A percentile compares a stretch with the other conserved stretches of the same genome.
Conservation (phyloP, 2,797 vertebrate genomes). For the Mus caroli region DNA sequence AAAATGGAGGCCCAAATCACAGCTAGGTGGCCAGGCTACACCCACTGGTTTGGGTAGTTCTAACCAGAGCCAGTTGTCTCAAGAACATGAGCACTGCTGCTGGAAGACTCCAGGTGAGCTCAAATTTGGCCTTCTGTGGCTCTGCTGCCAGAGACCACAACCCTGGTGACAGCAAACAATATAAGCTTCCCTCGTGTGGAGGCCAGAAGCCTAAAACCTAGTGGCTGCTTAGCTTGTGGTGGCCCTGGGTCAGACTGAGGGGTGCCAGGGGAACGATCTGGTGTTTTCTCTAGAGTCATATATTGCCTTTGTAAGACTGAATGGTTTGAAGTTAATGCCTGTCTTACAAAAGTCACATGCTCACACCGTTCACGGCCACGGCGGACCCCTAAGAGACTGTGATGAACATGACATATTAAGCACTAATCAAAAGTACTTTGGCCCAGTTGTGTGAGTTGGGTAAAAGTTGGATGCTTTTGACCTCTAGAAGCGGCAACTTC, state of each 20-base stretch:
- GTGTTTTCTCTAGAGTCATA: background rate
- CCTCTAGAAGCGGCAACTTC: background rate
- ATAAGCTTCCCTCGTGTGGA: background rate
- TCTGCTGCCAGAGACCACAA: background rate
- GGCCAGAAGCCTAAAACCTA: background rate
- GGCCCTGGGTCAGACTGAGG: background rate
- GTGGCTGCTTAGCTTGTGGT: fast-evolving
- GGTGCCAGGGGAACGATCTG: fast-evolving
- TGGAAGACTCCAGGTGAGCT: background rate
- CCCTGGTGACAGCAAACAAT: background rate
- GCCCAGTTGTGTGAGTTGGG: background rate
- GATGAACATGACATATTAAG: background rate
- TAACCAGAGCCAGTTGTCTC: background rate
- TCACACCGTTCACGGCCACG: background rate
- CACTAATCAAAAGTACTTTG: background rate
- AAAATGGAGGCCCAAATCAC: fast-evolving
- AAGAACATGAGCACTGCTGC: background rate
- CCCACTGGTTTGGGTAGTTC: background rate
- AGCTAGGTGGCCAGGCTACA: background rate
- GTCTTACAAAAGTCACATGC: background rate
- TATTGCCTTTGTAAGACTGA: background rate
- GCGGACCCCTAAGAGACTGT: background rate
- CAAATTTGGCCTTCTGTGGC: background rate
- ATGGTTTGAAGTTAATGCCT: background rate
- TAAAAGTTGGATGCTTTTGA: background rate